A percentile compares a stretch with the other conserved stretches of the same genome.
These are phyloP conservation scores for Cosmopolites sordidus DNA, from an alignment of 2,888 invertebrate species.

Conservation along the genomic window DNA sequence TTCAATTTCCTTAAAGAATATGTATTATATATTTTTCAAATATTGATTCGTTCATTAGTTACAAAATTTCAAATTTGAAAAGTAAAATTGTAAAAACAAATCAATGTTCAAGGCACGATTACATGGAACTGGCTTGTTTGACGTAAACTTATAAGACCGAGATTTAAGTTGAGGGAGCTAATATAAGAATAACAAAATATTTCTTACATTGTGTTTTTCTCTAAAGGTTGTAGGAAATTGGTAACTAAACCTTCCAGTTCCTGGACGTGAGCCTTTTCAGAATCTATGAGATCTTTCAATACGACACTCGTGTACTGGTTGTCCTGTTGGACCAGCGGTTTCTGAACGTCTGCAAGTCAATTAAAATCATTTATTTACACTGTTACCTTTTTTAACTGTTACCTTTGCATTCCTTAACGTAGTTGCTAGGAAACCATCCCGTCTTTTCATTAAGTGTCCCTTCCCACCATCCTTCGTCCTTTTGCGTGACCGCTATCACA, in stretches of 20 bases:
- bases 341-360: constrained; percentile 49
- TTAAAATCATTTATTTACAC: background rate
- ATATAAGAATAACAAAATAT: too few relatives aligned
- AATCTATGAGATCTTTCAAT: constrained; percentile 85
- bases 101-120: too few relatives aligned
- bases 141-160: too few relatives aligned
- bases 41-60: too few relatives aligned
- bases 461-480: constrained; percentile 99
- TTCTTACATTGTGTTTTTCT: constrained; percentile 80
- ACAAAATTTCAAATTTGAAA: too few relatives aligned
- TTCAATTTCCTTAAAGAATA: too few relatives aligned
- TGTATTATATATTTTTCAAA: too few relatives aligned
- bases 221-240: constrained; percentile 84
- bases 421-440: constrained; percentile 98
- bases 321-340: constrained; percentile 60
- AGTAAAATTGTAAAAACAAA: too few relatives aligned
- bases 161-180: too few relatives aligned
- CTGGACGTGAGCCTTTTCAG: constrained; percentile 85
- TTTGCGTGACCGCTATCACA: constrained; percentile 93
- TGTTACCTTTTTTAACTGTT: background rate
- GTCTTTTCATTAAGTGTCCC: constrained; percentile 92
- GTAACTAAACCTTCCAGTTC: constrained; percentile 82
- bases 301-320: constrained; percentile 81
- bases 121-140: too few relatives aligned
- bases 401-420: constrained; percentile 85